These are phyloP conservation scores for Reticulitermes speratus DNA, from an alignment of 1,140 invertebrate species.

Conservation along the genomic window DNA sequence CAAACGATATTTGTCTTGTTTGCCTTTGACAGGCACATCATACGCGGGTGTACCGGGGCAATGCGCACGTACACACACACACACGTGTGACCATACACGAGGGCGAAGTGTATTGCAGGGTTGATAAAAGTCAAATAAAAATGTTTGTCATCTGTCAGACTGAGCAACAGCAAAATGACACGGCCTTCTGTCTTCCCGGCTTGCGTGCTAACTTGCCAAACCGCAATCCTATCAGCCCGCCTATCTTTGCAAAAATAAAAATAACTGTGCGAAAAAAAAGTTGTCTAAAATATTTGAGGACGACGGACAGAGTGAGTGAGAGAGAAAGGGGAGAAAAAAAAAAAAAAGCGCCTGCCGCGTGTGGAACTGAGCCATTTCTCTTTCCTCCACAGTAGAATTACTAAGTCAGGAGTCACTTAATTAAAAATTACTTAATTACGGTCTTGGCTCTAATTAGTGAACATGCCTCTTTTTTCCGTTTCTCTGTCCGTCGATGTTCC, in stretches of 20 bases:
- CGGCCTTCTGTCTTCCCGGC: neutral
- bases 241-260: neutral
- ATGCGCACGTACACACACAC: neutral
- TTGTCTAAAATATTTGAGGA: neutral
- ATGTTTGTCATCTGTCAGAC: neutral
- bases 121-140: neutral
- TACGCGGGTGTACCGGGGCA: too few relatives aligned
- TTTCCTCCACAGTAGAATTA: slow-evolving; percentile 28
- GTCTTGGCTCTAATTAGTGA: slow-evolving; percentile 39
- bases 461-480: slow-evolving; percentile 35
- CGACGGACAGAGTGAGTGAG: neutral
- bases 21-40: neutral
- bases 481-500: slow-evolving; percentile 20
- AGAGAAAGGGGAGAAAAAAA: neutral
- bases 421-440: slow-evolving; percentile 39
- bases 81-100: neutral
- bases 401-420: slow-evolving; percentile 37
- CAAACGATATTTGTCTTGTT: neutral
- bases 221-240: neutral
- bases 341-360: neutral
- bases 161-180: neutral
- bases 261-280: neutral
- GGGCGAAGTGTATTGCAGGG: neutral
- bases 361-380: slow-evolving; percentile 27
- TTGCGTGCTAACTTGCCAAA: neutral